Conservation (phyloP, 2,888 invertebrate species). For the Galerucella nymphaeae region DNA sequence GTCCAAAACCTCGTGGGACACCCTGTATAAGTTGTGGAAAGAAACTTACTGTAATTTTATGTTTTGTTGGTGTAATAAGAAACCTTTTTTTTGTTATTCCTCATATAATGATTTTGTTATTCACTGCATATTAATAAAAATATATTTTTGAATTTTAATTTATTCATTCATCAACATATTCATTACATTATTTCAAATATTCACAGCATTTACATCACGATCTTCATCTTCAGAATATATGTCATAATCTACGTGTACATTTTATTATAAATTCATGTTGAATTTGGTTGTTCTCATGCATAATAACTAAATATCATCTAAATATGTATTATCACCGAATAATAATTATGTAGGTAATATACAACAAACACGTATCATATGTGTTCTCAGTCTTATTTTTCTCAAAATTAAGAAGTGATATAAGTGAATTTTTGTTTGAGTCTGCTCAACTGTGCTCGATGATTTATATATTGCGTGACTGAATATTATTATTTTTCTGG, state of each 20-base stretch:
- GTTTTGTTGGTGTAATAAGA: too few relatives aligned
- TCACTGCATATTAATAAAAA: neutral
- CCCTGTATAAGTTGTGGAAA: too few relatives aligned
- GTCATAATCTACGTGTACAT: neutral
- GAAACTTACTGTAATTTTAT: too few relatives aligned
- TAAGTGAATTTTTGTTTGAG: too few relatives aligned
- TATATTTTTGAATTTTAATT: neutral
- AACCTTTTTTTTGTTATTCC: too few relatives aligned
- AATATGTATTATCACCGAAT: constrained; percentile 26
- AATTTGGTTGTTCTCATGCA: neutral
- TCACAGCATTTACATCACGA: neutral
- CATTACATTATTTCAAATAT: neutral
- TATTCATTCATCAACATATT: neutral
- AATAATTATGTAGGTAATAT: too few relatives aligned
- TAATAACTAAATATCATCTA: constrained; percentile 4
- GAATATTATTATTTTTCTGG: neutral
- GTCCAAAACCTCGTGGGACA: too few relatives aligned
- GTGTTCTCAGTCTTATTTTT: too few relatives aligned
- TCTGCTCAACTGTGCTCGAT: constrained; percentile 15
- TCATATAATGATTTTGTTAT: too few relatives aligned
- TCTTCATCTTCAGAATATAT: neutral
- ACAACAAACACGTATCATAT: constrained; percentile 27
- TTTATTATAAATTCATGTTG: neutral
- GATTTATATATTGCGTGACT: constrained; percentile 1
- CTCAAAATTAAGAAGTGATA: too few relatives aligned